phyloP scores from a whole-genome alignment of 23 tunicate species.

The Trididemnum clinides region DNA sequence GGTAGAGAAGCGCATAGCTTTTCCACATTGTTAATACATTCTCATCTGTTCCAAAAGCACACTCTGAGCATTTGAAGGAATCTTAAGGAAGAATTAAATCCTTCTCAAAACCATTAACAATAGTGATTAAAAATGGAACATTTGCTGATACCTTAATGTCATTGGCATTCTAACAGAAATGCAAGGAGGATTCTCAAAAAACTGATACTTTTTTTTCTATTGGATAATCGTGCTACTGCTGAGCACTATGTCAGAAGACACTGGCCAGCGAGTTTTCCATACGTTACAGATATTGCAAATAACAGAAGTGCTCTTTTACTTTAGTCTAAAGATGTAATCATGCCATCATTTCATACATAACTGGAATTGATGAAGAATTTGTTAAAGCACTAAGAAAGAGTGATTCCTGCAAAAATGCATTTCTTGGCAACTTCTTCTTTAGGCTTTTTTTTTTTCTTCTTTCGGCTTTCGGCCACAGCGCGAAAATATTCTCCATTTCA shows the following conservation, averaged over 20 bases:
- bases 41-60: not conserved
- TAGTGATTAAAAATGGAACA: too few relatives aligned
- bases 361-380: not conserved
- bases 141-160: too few relatives aligned
- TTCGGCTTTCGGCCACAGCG: too few relatives aligned
- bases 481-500: too few relatives aligned
- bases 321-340: not conserved
- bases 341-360: not conserved
- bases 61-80: too few relatives aligned
- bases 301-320: not conserved
- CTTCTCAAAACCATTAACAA: too few relatives aligned
- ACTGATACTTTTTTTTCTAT: too few relatives aligned
- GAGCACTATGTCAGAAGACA: not conserved
- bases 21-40: not conserved
- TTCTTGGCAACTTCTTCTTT: not conserved
- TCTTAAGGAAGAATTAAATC: too few relatives aligned
- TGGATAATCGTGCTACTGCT: not conserved
- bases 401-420: not conserved
- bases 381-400: not conserved
- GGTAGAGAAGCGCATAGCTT: not conserved
- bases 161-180: not conserved
- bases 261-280: not conserved
- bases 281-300: not conserved
- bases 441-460: too few relatives aligned
- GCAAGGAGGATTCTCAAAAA: conserved; percentile 3